Percentiles rank a stretch among this genome's conserved stretches.
phyloP scores from a whole-genome alignment of 2,113 vertebrate species.

The cattle (Bos taurus) region ARS-UCD2.0 NC_037333.1:61240001-61240500 shows the following conservation, averaged over 20 bases:
- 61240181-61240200: constrained; percentile 40
- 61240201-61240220: constrained; percentile 37
- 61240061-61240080: constrained; percentile 68
- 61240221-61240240: constrained; percentile 45
- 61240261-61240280: constrained; percentile 1
- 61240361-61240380: constrained; percentile 73
- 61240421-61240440: constrained; percentile 59
- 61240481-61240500: constrained; percentile 50
- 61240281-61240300: not conserved
- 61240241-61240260: not conserved
- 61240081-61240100: constrained; percentile 64
- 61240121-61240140: constrained; percentile 49
- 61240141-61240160: constrained; percentile 55
- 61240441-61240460: constrained; percentile 61
- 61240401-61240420: constrained; percentile 53
- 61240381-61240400: constrained; percentile 64
- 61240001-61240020: constrained; percentile 73
- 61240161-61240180: constrained; percentile 54
- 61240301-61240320: not conserved
- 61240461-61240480: constrained; percentile 45
- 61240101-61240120: constrained; percentile 65
- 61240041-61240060: constrained; percentile 66
- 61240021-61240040: constrained; percentile 63
- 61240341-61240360: constrained; percentile 70
- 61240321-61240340: constrained; percentile 26